Conservation (phyloP, 2,888 invertebrate genomes). For the Melanchra persicariae region DNA sequence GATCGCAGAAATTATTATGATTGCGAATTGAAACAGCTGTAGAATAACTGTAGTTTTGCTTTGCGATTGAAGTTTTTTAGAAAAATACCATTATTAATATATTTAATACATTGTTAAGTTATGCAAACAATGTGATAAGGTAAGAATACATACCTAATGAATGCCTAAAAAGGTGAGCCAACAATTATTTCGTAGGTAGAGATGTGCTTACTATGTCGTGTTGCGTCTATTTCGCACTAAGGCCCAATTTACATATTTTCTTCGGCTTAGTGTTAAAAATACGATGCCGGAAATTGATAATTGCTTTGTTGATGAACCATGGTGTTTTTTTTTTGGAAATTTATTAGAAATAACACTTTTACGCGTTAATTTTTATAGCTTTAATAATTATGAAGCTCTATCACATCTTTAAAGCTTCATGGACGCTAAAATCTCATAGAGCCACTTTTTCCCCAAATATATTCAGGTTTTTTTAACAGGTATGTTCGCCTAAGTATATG, state of each 20-base stretch:
- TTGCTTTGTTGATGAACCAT: slow-evolving; percentile 7
- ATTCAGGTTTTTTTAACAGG: neutral
- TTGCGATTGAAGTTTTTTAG: neutral
- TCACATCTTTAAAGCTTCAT: too few relatives aligned
- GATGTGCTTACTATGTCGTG: neutral
- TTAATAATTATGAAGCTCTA: too few relatives aligned
- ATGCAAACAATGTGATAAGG: slow-evolving; percentile 14
- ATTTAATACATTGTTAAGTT: slow-evolving; percentile 10
- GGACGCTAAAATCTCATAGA: too few relatives aligned
- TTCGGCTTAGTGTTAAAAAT: slow-evolving; percentile 9
- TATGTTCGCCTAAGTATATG: too few relatives aligned
- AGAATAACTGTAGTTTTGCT: slow-evolving; percentile 18
- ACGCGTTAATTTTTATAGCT: too few relatives aligned
- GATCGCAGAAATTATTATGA: slow-evolving; percentile 38
- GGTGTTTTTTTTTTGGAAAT: neutral
- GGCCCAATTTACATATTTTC: slow-evolving; percentile 15
- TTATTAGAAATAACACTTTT: too few relatives aligned
- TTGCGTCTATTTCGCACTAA: slow-evolving; percentile 10
- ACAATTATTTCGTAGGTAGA: slow-evolving; percentile 2
- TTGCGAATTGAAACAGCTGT: slow-evolving; percentile 24
- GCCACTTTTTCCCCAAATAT: neutral
- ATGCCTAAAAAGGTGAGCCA: slow-evolving; percentile 21
- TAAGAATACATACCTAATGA: slow-evolving; percentile 17
- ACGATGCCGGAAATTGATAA: slow-evolving; percentile 23
- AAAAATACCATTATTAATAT: neutral